phyloP scores from a whole-genome alignment of 2,888 invertebrate species.

The Coenonympha arcania region DNA sequence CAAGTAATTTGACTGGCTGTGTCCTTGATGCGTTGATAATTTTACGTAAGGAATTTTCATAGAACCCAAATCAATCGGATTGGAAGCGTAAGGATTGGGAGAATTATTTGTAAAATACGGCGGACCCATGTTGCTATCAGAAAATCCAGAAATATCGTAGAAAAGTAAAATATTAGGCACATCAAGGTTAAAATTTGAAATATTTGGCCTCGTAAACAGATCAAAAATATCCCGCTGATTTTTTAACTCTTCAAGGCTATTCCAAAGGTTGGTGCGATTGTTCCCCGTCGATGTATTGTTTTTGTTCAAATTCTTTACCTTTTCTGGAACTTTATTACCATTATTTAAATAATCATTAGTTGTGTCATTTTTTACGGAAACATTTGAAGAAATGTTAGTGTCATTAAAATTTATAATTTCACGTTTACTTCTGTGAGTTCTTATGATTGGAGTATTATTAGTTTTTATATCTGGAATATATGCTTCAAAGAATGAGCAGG shows the following conservation, averaged over 20 bases:
- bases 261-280: not conserved
- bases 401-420: slow-evolving; percentile 26
- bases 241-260: slow-evolving; percentile 1
- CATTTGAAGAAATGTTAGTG: not conserved
- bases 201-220: slow-evolving; percentile 14
- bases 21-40: slow-evolving; percentile 5
- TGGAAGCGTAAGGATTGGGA: slow-evolving; percentile 21
- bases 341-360: not conserved
- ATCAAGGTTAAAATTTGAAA: slow-evolving; percentile 26
- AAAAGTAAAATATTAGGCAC: slow-evolving; percentile 40
- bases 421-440: slow-evolving; percentile 45
- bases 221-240: slow-evolving; percentile 22
- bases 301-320: not conserved
- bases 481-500: slow-evolving; percentile 41
- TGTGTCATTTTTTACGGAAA: not conserved
- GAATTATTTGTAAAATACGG: slow-evolving; percentile 33
- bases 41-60: slow-evolving; percentile 14
- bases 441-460: slow-evolving; percentile 30
- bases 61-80: slow-evolving; percentile 17
- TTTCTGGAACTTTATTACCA: not conserved
- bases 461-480: slow-evolving; percentile 28
- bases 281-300: not conserved
- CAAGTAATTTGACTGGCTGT: slow-evolving; percentile 31
- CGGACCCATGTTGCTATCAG: slow-evolving; percentile 36
- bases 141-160: slow-evolving; percentile 43